These are phyloP conservation scores for Podotricha telesiphe DNA, from an alignment of 2,888 invertebrate species.

Conservation along the genomic window DNA sequence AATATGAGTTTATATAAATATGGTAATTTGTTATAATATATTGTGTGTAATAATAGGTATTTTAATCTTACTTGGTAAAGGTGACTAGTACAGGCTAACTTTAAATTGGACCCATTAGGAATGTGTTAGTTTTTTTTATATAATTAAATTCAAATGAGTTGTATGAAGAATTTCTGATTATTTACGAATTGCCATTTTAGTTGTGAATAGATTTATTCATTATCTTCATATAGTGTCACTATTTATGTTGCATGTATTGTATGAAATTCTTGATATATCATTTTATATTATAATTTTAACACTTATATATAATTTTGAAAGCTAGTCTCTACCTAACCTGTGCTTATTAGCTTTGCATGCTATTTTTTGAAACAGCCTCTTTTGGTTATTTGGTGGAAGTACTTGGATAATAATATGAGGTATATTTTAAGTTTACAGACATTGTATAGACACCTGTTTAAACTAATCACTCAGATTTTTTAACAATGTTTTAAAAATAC, in stretches of 20 bases:
- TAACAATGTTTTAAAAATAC: not conserved
- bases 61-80: not conserved
- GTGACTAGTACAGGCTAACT: not conserved
- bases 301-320: constrained; percentile 5
- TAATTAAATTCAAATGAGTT: not conserved
- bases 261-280: constrained; percentile 15
- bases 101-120: not conserved
- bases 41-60: constrained; percentile 4
- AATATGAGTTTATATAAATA: not conserved
- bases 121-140: not conserved
- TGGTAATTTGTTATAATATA: constrained; percentile 3
- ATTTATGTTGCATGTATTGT: not conserved
- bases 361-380: constrained; percentile 81
- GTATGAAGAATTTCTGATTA: constrained; percentile 15
- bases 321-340: constrained; percentile 39
- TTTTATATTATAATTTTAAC: not conserved
- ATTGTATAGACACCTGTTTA: constrained; percentile 10
- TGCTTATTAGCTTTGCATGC: constrained; percentile 69
- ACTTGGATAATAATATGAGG: constrained; percentile 40
- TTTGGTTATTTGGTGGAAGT: constrained; percentile 64
- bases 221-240: too few relatives aligned
- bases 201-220: too few relatives aligned
- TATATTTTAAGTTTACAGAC: constrained; percentile 31
- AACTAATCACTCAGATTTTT: not conserved
- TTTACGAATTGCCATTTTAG: not conserved